Evolutionary conservation across 2,797 vertebrate species (phyloP), one percentile per base, ranked within the genome.

Genomic region (Protonibea diacanthus): DNA sequence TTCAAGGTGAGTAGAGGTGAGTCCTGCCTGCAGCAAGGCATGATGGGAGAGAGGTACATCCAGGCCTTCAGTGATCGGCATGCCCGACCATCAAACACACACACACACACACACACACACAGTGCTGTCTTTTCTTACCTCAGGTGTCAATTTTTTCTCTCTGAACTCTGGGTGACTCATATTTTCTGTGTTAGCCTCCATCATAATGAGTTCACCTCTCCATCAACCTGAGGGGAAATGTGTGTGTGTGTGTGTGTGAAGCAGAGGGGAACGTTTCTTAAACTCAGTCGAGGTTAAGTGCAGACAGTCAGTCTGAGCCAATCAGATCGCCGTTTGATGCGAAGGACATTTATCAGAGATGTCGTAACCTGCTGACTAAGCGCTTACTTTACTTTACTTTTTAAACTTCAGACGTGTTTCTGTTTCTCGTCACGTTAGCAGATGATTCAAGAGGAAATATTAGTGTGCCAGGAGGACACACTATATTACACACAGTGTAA

Each of bases 161-260:
- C n/a, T 69, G 76, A 79, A 49, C 69, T 77, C 60, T 49, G 18
- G 0, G 47, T 57, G 76, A 79, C 70, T 72, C 47, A 55, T 65
- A 59, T 78, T 65, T 65, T 17, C 48, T 47, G 56, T 52, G 47
- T 68, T 52, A 15, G 40, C 48, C 61, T 71, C n/a, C 53, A 27
- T 61, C 42, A 27, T 56, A 49, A 69, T 48, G 56, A 52, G 62
- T 73, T 79, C 76, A 72, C 48, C 61, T 67, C 61, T 21, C 47
- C 56, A 21, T 45, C 47, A 27, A 21, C 57, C 57, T 1, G 8
- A 33, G 49, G 57, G 25, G 7, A 14, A 27, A 11, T 8, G 23
- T 29, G 23, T 7, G 25, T n/a, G 61, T 14, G 42, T 27, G 42
- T 7, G 38, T 38, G 67, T 38, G 45, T 33, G 70, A 42, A 3